Base-by-base conservation (phyloP, 2,113 vertebrate species). In the Bufo bufo region DNA sequence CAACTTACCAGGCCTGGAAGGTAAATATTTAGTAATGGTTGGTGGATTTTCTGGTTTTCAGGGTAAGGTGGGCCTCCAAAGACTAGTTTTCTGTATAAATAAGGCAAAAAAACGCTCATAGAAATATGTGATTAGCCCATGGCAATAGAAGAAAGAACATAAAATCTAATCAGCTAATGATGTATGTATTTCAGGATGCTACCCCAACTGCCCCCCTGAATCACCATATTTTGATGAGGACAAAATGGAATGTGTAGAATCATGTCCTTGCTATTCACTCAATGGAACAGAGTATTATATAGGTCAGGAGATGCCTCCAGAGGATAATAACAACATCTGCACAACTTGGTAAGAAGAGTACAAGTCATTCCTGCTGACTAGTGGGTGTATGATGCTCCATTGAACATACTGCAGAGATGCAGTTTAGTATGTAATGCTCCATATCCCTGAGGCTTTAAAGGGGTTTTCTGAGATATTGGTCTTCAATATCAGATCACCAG, bases 221-320 rank as follows among this genome's bases (percentile, higher is more conserved):
- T 92, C 95, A 83, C 96, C 97, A 0, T 96, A 95, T 91, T 97
- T 99, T 90, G 94, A 94, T 19, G 97, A 99, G 80, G 95, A 96
- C 45, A 91, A 92, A 77, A 98, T 97, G 97, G 91, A 91, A 49
- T 99, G 97, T 2, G 96, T 97, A 80, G 90, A 92, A 85, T 0
- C 7, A 6, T 96, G 95, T 4, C 93, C 94, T 84, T 96, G 95
- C 91, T 95, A 95, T 0, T 92, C 93, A 3, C 13, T 63, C 2
- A 74, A 91, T 0, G 93, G 92, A 77, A 85, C 6, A 90, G 78
- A n/a, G 12, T 87, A 81, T 61, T 0, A 92, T 12, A 80, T 94
- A 8, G 94, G 93, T 13, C 82, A 92, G 0, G 91, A 81, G 49
- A 94, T 97, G 59, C 92, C 94, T 33, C 90, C 90, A 3, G 72